Conservation (phyloP, 2,797 vertebrate genomes). For the Phataginus tricuspis region DNA sequence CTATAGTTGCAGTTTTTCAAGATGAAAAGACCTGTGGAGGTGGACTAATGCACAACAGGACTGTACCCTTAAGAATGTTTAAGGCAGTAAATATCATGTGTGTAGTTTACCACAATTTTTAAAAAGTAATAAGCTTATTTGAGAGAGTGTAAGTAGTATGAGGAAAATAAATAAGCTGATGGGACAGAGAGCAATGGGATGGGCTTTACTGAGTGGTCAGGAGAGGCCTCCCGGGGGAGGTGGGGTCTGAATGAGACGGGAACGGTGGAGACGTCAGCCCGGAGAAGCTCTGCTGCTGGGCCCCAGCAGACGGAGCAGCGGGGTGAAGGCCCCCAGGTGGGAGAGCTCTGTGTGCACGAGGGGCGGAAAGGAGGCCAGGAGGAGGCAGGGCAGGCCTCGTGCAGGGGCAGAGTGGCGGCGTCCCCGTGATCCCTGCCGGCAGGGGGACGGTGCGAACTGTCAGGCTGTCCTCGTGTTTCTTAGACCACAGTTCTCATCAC, state of each 20-base stretch:
- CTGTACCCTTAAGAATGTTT: not conserved
- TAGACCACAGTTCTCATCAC: accelerated
- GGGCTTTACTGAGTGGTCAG: not conserved
- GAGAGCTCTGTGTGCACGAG: not conserved
- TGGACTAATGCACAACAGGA: not conserved
- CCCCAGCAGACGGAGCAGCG: not conserved
- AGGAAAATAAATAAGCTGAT: not conserved
- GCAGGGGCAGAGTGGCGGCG: not conserved
- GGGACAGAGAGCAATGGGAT: not conserved
- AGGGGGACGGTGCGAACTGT: not conserved
- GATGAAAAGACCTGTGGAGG: not conserved
- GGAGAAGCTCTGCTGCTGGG: not conserved
- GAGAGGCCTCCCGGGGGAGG: not conserved
- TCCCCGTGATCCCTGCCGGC: not conserved
- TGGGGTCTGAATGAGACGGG: not conserved
- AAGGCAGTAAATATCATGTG: not conserved
- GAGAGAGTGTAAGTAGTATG: not conserved
- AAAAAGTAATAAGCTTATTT: not conserved
- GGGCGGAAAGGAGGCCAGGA: not conserved
- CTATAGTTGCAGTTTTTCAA: not conserved
- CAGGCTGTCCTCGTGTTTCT: not conserved
- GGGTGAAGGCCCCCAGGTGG: not conserved
- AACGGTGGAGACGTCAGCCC: not conserved
- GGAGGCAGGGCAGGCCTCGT: not conserved
- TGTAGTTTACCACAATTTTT: not conserved